Base-by-base conservation (phyloP, 2,888 invertebrate species). In the Carterocephalus palaemon region DNA sequence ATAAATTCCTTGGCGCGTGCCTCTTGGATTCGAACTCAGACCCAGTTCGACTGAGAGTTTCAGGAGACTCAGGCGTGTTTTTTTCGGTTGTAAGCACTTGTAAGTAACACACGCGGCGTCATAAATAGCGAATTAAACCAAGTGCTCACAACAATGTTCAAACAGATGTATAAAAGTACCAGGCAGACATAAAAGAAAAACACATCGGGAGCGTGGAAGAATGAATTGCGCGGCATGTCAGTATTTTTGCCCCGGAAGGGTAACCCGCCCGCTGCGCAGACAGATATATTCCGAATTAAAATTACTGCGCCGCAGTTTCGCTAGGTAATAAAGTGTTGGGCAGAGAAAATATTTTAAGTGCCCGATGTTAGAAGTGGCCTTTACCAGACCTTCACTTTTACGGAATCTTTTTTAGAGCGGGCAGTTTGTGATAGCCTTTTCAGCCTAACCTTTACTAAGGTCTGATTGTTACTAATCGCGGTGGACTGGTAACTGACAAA, bases 131-230 rank as follows among this genome's bases (percentile, higher is more conserved):
- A 1, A 24, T 19, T 42, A 34, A 34, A 33, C 16, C 4, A 16
- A 34, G 20, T 13, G 13, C 3, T 16, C 23, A 16, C 13, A 12
- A 10, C 8, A 45, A 10, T 28, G 34, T 28, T 29, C n/a, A 22
- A 29, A 43, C 43, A 45, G 31, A 45, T 45, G 43, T 45, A 31
- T 37, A 45, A n/a, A n/a, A n/a, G n/a, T n/a, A n/a, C n/a, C 36
- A 17, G 20, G 45, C 45, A 45, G 45, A 45, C 45, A 37, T 13
- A 45, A 45, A 45, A 19, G 45, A 31, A 45, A 28, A 43, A 37
- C 24, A 16, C 31, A 45, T 29, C 31, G 37, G 17, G 43, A 45
- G 19, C 12, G 29, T 29, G 36, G 13, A 37, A 45, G 45, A 45
- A 45, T 45, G 45, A 31, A 37, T 31, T 31, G 37, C 28, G 34